Evolutionary conservation across 2,888 invertebrate genomes (phyloP), one percentile per base, ranked within the genome.

Genomic region (Drosophila colorata): DNA sequence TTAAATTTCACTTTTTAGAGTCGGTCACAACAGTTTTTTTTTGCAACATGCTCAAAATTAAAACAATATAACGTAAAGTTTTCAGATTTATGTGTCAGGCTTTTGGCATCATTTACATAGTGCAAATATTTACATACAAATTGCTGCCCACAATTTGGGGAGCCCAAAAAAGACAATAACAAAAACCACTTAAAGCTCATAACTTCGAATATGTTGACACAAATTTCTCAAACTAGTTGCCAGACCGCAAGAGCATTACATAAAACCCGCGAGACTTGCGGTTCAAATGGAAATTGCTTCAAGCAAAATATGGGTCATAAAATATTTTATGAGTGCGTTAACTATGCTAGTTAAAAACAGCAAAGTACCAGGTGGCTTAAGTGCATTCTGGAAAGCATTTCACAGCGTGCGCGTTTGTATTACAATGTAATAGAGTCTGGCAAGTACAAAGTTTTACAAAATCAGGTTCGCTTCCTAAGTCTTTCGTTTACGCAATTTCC

Each of bases 401-500:
- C 9, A 41, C 49, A 55, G 52, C 37, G 14, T 8, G 9, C 1
- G 4, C 9, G 18, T 28, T 18, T 37, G 48, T 31, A 13, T 46
- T 31, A 65, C 28, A 59, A n/a, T 40, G 33, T 49, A 31, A 23
- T 23, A 28, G 37, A 28, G 8, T 44, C 0, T 3, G 20, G 11
- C 37, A 52, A 18, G 31, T 57, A 51, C 33, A 13, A 7, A 13
- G 56, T 49, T 33, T 33, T 13, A 65, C 33, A 37, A 49, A 47
- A 74, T 68, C 73, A 72, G 58, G 88, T 87, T 87, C 69, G 87
- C 78, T 84, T 73, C 68, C 69, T 67, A 76, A 90, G 81, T 88
- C 86, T 78, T 89, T 78, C 57, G 72, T 84, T 87, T 74, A 79
- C 80, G 87, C 89, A 87, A 88, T 63, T 71, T 87, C 74, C 73